A percentile compares a stretch with the other conserved stretches of the same genome.
Evolutionary conservation across 2,888 invertebrate genomes (phyloP).

Genomic region (Allophyes oxyacanthae): DNA sequence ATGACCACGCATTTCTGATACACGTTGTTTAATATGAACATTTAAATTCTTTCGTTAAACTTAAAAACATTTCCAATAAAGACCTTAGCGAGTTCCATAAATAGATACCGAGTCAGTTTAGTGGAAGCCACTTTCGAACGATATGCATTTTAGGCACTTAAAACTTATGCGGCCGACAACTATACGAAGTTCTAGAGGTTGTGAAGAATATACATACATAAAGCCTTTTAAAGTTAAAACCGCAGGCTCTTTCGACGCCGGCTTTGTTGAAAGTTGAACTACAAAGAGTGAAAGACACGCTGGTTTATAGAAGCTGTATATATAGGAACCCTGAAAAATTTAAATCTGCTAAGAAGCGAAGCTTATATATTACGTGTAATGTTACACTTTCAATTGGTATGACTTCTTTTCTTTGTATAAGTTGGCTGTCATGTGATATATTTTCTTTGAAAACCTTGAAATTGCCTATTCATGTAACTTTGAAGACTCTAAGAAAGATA

Average conservation of each 20-base stretch:
- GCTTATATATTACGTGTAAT: too few species aligned
- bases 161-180: constrained; percentile 50
- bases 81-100: constrained; percentile 29
- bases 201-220: constrained; percentile 52
- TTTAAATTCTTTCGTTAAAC: constrained; percentile 15
- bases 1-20: too few species aligned
- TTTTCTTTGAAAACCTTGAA: too few species aligned
- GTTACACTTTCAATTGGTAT: too few species aligned
- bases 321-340: constrained; percentile 13
- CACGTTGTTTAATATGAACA: constrained; percentile 22
- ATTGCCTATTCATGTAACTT: too few species aligned
- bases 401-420: too few species aligned
- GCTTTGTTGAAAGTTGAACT: constrained; percentile 32
- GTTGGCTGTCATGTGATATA: too few species aligned
- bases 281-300: constrained; percentile 25
- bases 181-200: constrained; percentile 37
- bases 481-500: too few species aligned
- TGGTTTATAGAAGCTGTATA: constrained; percentile 18
- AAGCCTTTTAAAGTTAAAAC: constrained; percentile 56
- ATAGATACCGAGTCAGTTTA: constrained; percentile 37
- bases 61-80: constrained; percentile 33
- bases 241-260: constrained; percentile 25
- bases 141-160: constrained; percentile 60
- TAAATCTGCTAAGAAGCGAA: constrained; percentile 12
- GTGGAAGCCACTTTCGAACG: constrained; percentile 55